Evolutionary conservation across 92 coral and sea anemone species (phyloP).

Genomic region (Siderastrea siderea): DNA sequence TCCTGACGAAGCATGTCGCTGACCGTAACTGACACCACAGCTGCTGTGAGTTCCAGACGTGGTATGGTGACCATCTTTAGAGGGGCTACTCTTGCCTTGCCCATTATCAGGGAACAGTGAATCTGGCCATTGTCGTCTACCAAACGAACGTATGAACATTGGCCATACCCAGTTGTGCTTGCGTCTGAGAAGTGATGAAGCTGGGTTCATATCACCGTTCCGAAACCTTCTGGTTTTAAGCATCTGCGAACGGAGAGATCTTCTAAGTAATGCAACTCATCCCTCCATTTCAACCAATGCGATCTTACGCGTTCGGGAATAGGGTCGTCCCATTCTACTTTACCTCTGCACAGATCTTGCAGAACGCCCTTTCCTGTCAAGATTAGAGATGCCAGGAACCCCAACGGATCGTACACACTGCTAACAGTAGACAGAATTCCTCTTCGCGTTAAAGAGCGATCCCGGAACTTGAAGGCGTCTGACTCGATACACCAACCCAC

Average conservation of each 20-base stretch:
- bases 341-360: constrained; percentile 60
- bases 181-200: constrained; percentile 36
- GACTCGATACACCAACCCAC: constrained; percentile 54
- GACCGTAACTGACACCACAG: constrained; percentile 43
- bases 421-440: constrained; percentile 49
- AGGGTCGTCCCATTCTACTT: neutral
- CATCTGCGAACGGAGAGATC: constrained; percentile 31
- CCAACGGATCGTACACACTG: constrained; percentile 48
- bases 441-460: constrained; percentile 45
- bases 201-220: constrained; percentile 17
- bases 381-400: constrained; percentile 52
- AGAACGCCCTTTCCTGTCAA: constrained; percentile 51
- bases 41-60: constrained; percentile 42
- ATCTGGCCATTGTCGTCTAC: constrained; percentile 18
- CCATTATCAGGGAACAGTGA: constrained; percentile 12
- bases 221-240: constrained; percentile 31
- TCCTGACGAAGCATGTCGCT: constrained; percentile 37
- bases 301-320: constrained; percentile 34
- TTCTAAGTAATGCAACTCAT: constrained; percentile 19
- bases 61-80: constrained; percentile 37
- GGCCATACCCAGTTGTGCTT: constrained; percentile 35
- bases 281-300: constrained; percentile 49
- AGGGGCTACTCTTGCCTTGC: constrained; percentile 44
- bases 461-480: constrained; percentile 58
- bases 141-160: constrained; percentile 25